Percentiles rank a stretch among this genome's conserved stretches.
phyloP scores from a whole-genome alignment of 2,113 vertebrate genomes.

The Passerina amoena region DNA sequence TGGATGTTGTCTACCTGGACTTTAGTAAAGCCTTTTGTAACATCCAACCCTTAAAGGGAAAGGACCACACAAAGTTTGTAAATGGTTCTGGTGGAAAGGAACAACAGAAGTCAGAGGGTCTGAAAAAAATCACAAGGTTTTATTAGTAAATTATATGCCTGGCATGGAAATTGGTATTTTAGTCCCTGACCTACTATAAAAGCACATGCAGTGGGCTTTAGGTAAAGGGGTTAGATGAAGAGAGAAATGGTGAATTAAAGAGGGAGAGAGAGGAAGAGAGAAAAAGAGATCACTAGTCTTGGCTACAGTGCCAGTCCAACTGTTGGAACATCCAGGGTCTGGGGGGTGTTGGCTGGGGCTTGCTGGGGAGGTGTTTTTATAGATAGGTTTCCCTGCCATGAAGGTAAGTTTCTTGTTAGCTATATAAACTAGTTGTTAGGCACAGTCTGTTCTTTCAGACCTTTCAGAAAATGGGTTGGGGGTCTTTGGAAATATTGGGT shows the following conservation, averaged over 20 bases:
- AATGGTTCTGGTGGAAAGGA: not conserved
- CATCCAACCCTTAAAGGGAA: too few species aligned
- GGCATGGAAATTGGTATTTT: not conserved
- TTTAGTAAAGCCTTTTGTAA: not conserved
- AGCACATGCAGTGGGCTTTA: not conserved
- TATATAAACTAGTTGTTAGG: not conserved
- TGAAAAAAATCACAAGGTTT: not conserved
- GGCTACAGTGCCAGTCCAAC: not conserved
- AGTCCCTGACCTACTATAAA: not conserved
- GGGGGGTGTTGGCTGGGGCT: fast-evolving
- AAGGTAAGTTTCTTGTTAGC: not conserved
- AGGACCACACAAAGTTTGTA: not conserved
- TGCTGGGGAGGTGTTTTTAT: not conserved
- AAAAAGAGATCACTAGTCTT: not conserved
- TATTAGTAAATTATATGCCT: not conserved
- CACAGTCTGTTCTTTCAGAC: not conserved
- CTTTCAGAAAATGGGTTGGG: not conserved
- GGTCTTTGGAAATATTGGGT: not conserved
- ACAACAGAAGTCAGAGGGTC: not conserved
- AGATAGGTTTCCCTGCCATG: not conserved
- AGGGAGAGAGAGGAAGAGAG: not conserved
- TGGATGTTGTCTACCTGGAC: not conserved
- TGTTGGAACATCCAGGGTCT: not conserved
- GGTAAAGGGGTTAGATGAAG: not conserved
- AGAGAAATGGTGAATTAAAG: not conserved